A percentile compares a stretch with the other conserved stretches of the same genome.
phyloP scores from a whole-genome alignment of 2,888 invertebrate species.

The Megaustenia siamemsis region DNA sequence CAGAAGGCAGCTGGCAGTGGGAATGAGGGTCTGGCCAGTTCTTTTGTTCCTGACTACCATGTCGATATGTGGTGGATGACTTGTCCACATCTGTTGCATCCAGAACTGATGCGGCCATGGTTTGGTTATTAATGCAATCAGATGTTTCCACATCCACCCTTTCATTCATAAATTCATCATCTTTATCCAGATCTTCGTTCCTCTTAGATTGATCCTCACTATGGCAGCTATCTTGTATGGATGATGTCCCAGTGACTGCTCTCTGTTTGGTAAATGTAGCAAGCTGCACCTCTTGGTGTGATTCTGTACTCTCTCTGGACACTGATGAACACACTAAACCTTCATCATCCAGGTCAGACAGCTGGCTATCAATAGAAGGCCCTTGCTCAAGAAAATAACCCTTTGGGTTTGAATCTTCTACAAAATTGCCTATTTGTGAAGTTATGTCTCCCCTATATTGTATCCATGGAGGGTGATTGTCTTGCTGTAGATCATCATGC shows the following conservation, averaged over 20 bases:
- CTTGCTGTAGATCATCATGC: background rate
- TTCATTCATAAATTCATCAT: background rate
- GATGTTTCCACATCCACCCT: background rate
- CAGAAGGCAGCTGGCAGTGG: constrained; percentile 4
- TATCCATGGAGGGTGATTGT: background rate
- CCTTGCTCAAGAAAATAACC: background rate
- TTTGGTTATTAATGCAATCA: background rate
- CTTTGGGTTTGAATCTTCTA: constrained; percentile 26
- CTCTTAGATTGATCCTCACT: background rate
- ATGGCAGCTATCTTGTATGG: background rate
- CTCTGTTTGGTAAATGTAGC: background rate
- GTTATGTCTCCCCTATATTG: background rate
- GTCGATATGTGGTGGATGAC: background rate
- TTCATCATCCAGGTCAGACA: constrained; percentile 30
- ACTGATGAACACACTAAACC: background rate
- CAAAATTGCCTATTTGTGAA: background rate
- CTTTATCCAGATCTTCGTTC: background rate
- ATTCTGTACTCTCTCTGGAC: constrained; percentile 32
- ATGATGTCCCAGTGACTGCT: background rate
- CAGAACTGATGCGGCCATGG: background rate
- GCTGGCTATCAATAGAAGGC: constrained; percentile 14
- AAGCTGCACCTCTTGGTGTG: background rate
- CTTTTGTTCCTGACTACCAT: background rate
- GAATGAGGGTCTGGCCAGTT: background rate
- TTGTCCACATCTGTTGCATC: background rate